Conservation (phyloP, 2,888 invertebrate species). For the Acronicta psi region DNA sequence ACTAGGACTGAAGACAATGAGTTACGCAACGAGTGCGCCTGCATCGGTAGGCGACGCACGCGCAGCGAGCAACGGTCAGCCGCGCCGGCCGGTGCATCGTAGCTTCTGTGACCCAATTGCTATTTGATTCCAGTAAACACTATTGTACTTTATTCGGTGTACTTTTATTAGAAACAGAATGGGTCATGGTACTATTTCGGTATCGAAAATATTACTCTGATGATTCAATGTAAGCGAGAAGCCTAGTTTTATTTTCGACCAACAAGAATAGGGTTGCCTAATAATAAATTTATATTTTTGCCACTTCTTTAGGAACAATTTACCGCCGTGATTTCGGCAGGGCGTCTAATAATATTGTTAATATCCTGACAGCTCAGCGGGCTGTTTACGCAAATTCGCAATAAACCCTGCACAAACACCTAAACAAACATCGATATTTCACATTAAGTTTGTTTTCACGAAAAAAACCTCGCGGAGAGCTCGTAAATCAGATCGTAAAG, state of each 20-base stretch:
- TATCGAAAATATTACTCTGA: neutral
- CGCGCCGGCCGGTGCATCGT: constrained; percentile 67
- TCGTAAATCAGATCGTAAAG: constrained; percentile 81
- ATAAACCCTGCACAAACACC: constrained; percentile 71
- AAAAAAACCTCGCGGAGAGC: constrained; percentile 73
- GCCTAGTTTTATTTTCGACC: neutral
- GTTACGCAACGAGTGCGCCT: constrained; percentile 73
- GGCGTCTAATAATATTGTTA: constrained; percentile 59
- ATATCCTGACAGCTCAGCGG: constrained; percentile 61
- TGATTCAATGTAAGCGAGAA: constrained; percentile 1
- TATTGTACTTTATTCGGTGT: constrained; percentile 51
- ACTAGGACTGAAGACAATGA: constrained; percentile 71
- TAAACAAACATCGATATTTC: constrained; percentile 76
- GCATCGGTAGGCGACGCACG: constrained; percentile 80
- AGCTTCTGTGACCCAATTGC: constrained; percentile 82
- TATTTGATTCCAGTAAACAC: constrained; percentile 74
- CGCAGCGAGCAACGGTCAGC: constrained; percentile 80
- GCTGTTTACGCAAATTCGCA: constrained; percentile 70
- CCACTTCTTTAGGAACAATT: constrained; percentile 17
- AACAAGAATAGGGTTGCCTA: constrained; percentile 4
- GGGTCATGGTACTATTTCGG: constrained; percentile 8
- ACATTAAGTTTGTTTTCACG: constrained; percentile 71
- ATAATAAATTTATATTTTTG: constrained; percentile 13
- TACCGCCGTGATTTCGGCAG: constrained; percentile 39
- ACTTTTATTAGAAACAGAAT: constrained; percentile 23